Conservation (phyloP, 2,888 invertebrate species). For the Dynastes tityus region DNA sequence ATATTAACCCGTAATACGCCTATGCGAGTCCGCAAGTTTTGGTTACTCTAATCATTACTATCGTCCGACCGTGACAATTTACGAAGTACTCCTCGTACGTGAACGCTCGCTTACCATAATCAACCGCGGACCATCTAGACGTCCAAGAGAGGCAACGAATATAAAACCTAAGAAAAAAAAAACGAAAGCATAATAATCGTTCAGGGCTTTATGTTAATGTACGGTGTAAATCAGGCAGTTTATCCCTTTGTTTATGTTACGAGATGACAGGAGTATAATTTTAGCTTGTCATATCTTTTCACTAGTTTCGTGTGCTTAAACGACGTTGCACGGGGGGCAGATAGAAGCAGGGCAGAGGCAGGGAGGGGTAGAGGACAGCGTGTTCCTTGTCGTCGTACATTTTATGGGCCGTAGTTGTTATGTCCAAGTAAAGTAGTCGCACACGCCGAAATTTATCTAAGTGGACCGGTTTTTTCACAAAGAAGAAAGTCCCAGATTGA, state of each 20-base stretch:
- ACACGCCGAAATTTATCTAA: constrained; percentile 35
- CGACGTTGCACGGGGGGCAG: not conserved
- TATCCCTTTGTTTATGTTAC: constrained; percentile 58
- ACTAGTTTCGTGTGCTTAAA: constrained; percentile 15
- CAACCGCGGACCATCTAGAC: constrained; percentile 6
- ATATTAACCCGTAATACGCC: too few species aligned
- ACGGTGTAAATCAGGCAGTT: constrained; percentile 57
- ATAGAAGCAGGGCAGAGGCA: not conserved
- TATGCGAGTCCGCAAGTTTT: too few species aligned
- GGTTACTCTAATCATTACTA: too few species aligned
- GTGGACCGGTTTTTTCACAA: constrained; percentile 38
- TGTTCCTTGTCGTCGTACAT: not conserved
- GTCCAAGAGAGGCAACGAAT: not conserved
- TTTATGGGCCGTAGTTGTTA: not conserved
- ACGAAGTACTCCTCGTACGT: not conserved
- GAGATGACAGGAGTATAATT: constrained; percentile 53
- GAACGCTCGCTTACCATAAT: constrained; percentile 18
- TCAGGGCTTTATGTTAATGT: constrained; percentile 58
- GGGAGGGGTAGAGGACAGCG: not conserved
- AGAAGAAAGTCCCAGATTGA: not conserved
- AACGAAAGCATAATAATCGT: constrained; percentile 51
- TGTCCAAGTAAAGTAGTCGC: constrained; percentile 33
- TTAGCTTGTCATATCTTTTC: constrained; percentile 50
- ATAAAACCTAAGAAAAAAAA: not conserved
- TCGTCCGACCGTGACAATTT: too few species aligned